Conservation (phyloP, 2,113 vertebrate genomes). For the Notothenia rossii region DNA sequence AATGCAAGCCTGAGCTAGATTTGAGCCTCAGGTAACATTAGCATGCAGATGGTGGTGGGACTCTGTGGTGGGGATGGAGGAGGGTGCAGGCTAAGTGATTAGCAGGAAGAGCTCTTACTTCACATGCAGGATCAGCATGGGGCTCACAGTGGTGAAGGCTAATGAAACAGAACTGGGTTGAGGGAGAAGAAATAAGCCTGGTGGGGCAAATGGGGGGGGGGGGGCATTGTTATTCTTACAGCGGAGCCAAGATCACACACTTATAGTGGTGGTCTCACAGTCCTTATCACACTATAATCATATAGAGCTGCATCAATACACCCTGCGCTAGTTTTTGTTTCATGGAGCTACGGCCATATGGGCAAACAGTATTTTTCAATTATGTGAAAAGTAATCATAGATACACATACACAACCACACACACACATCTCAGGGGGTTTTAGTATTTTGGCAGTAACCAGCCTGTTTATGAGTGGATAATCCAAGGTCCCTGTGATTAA, state of each 20-base stretch:
- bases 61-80: slow-evolving; percentile 30
- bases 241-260: slow-evolving; percentile 24
- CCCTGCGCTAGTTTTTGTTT: neutral
- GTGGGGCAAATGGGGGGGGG: neutral
- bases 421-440: slow-evolving; percentile 40
- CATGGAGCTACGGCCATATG: slow-evolving; percentile 10
- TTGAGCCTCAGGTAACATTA: slow-evolving; percentile 63
- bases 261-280: slow-evolving; percentile 10
- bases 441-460: slow-evolving; percentile 53
- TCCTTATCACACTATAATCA: slow-evolving; percentile 13
- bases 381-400: slow-evolving; percentile 59
- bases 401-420: slow-evolving; percentile 25
- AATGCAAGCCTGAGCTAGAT: slow-evolving; percentile 27
- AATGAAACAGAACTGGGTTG: slow-evolving; percentile 64
- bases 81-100: slow-evolving; percentile 61
- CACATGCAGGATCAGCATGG: slow-evolving; percentile 60
- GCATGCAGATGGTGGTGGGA: slow-evolving; percentile 57
- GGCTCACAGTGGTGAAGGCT: slow-evolving; percentile 50
- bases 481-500: slow-evolving; percentile 85
- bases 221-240: neutral
- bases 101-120: slow-evolving; percentile 64
- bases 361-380: slow-evolving; percentile 42
- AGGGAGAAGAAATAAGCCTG: slow-evolving; percentile 23
- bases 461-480: slow-evolving; percentile 78
- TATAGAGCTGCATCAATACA: slow-evolving; percentile 4